Percentiles rank a stretch among this genome's conserved stretches.
Evolutionary conservation across 2,797 vertebrate genomes (phyloP).

Genomic region (Scolopax rusticola): DNA sequence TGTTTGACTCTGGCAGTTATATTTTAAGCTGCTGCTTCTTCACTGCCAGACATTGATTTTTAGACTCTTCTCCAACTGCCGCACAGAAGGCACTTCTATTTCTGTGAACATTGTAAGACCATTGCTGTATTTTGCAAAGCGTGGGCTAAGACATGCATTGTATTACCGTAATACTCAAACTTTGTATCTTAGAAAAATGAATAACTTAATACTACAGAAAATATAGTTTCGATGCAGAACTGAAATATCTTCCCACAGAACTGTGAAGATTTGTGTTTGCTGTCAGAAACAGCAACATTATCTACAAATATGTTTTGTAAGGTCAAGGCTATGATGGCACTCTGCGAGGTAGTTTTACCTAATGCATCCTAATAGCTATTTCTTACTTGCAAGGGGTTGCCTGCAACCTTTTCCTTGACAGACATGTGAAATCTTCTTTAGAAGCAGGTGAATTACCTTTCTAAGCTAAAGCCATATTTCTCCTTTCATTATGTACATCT

Average conservation of each 20-base stretch:
- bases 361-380: slow-evolving; percentile 15
- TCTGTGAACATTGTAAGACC: not conserved
- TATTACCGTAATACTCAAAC: not conserved
- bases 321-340: not conserved
- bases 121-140: not conserved
- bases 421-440: not conserved
- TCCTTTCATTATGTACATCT: not conserved
- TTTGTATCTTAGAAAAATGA: not conserved
- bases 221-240: not conserved
- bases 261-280: slow-evolving; percentile 28
- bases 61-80: not conserved
- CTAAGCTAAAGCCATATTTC: not conserved
- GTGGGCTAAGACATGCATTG: not conserved
- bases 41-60: not conserved
- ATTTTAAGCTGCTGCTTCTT: not conserved
- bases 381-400: not conserved
- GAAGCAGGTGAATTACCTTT: not conserved
- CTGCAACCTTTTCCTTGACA: not conserved
- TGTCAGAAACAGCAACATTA: slow-evolving; percentile 2
- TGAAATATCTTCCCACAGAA: not conserved
- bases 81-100: not conserved
- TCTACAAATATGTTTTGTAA: slow-evolving; percentile 44
- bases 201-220: not conserved
- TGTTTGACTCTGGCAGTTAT: not conserved
- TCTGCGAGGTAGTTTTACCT: not conserved